Evolutionary conservation across 2,888 invertebrate genomes (phyloP), one percentile per base, ranked within the genome.

Genomic region (Coleophora flavipennella): DNA sequence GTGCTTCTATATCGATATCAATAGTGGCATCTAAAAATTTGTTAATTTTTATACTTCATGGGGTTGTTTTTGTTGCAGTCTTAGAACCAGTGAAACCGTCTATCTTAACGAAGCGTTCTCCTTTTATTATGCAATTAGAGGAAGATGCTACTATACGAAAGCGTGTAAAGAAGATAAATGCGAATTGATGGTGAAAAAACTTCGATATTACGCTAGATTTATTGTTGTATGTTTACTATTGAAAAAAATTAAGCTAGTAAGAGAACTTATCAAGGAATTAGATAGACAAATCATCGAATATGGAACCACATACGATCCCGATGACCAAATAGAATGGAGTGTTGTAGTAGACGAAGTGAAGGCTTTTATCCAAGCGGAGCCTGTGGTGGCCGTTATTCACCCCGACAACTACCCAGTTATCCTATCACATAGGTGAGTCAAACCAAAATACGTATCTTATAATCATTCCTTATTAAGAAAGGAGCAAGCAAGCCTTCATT

Each of bases 31-130:
- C n/a, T n/a, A n/a, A n/a, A n/a, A n/a, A n/a, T n/a, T n/a, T n/a
- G n/a, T n/a, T n/a, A n/a, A n/a, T n/a, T n/a, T 20, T 20, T 6
- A 20, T 4, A 20, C 3, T 6, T 20, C 6, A 20, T 20, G 3
- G 3, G 6, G 20, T 20, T 6, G 3, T 20, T 27, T 11, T 28
- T 36, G 1, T 64, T 89, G 32, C 76, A 96, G 96, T 75, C 87
- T 98, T 62, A 88, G 97, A 63, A 98, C 98, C 48, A 97, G 97
- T 78, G 97, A 98, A 85, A 96, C 96, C 29, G 95, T 94, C 76
- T 98, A 97, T 79, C 86, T 98, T 58, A 94, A 95, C 73, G 98
- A 98, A 85, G 96, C 98, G 36, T 97, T 92, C 77, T 94, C 96
- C 42, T 98, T 98, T 81, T 98, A 98, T 87, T 92, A 94, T 36